Evolutionary conservation across 2,888 invertebrate species (phyloP), one percentile per base, ranked within the genome.

Genomic region (Diaprepes abbreviatus): DNA sequence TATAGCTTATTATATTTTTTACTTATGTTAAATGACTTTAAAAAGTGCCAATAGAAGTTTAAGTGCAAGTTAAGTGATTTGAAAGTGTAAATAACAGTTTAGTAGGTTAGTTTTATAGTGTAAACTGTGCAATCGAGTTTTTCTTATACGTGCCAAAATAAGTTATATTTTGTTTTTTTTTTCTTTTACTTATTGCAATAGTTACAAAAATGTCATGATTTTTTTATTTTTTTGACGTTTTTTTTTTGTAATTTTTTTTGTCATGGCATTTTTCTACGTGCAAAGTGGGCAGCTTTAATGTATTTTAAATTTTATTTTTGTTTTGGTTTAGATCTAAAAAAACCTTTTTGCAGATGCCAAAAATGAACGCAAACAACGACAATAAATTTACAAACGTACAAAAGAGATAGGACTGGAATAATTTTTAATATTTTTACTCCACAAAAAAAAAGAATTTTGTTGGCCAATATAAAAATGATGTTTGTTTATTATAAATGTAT

Each of bases 31-130:
- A 55, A 45, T 19, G 21, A 66, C 50, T 45, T 38, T 58, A 33
- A 38, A 33, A 43, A 71, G 76, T 76, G 77, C 76, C 77, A 77
- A 77, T 77, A 75, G 64, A 70, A 57, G 66, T 66, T 38, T 52
- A 50, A 62, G 45, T 62, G 45, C 60, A 62, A 62, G 59, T 59
- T 36, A 19, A 58, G 33, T 62, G 35, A 35, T 54, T 54, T 54
- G 7, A 35, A 19, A 50, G 40, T 64, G 55, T 55, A 64, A 28
- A 64, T 64, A 24, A 9, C 35, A n/a, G 12, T 62, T 31, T 50
- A 55, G 58, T 69, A 70, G 54, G 66, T 66, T 48, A 57, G 54
- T 31, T 58, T 62, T 28, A 52, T 54, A 36, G 19, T 35, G 35
- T 43, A 33, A 63, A 54, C 55, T 59, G 68, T 68, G 68, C 68